Evolutionary conservation across 2,888 invertebrate genomes (phyloP).

Genomic region (Papilio protenor): DNA sequence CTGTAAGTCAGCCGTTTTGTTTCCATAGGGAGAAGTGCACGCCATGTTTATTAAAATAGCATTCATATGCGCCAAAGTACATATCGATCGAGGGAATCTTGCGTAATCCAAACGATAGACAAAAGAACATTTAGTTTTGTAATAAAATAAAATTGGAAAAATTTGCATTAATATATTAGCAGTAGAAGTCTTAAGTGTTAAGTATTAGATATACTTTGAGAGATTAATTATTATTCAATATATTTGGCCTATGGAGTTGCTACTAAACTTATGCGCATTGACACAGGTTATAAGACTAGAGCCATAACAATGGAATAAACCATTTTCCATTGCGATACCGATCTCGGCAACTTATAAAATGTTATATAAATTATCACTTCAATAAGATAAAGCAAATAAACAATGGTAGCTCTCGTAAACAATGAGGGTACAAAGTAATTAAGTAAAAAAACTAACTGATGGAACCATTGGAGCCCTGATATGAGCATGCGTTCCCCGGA

Average conservation of each 20-base stretch:
- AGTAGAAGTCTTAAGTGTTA: neutral
- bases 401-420: conserved; percentile 29
- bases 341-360: neutral
- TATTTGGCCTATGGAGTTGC: neutral
- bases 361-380: neutral
- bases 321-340: neutral
- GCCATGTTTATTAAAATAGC: conserved; percentile 36
- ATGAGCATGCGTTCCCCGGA: conserved; percentile 57
- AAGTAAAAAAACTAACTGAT: conserved; percentile 35
- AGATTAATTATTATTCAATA: neutral
- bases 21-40: conserved; percentile 33
- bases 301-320: neutral
- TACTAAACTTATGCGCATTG: neutral
- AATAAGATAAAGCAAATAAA: conserved; percentile 15
- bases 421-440: conserved; percentile 41
- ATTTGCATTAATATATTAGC: too few species aligned
- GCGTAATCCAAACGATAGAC: neutral
- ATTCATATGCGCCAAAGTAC: conserved; percentile 22
- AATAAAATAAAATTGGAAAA: neutral
- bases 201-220: neutral
- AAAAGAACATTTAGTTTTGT: neutral
- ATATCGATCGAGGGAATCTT: neutral
- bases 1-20: conserved; percentile 52
- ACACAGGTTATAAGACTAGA: neutral
- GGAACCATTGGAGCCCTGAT: conserved; percentile 26